Evolutionary conservation across 1,140 invertebrate species (phyloP), one percentile per base, ranked within the genome.

Genomic region (Caenorhabditis remanei): DNA sequence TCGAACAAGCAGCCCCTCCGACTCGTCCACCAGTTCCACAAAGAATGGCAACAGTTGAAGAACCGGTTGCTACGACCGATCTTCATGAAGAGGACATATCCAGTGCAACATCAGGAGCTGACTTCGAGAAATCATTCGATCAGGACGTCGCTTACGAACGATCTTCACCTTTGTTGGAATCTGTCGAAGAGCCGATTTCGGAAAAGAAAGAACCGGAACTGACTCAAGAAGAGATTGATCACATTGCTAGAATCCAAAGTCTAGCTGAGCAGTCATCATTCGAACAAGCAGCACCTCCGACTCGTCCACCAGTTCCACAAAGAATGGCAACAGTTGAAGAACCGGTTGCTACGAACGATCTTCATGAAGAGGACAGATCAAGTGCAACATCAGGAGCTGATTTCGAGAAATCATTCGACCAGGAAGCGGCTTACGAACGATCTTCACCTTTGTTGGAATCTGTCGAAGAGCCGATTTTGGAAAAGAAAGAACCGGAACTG

Each of bases 211-310:
- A 85, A 40, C 61, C 58, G 1, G 43, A 79, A 79, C 46, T 79
- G 71, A 79, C 71, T 7, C 21, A 53, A 24, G 84, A 85, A 85
- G 61, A 85, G 14, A 21, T 61, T 4, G 84, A 85, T 46, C 84
- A 85, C 53, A 67, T 67, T 53, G 84, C 61, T 9, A 40, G 84
- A 32, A 71, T 85, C 43, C 61, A 50, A 19, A 85, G 24, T 4
- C 14, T 85, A 8, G 84, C 61, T 24, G 21, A 85, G 24, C 84
- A 85, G 53, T 63, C 55, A 8, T 85, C 84, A 43, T 85, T 85
- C 58, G 58, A 85, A 19, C 43, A 79, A 48, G 43, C 43, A 6
- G 9, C 40, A 79, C 16, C 46, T 11, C 71, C 71, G 7, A 41
- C 9, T 11, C 16, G 71, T 11, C 71, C 71, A 50, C 46, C 71